phyloP scores from a whole-genome alignment of 1,140 invertebrate genomes.

The Chrysomallon squamiferum region DNA sequence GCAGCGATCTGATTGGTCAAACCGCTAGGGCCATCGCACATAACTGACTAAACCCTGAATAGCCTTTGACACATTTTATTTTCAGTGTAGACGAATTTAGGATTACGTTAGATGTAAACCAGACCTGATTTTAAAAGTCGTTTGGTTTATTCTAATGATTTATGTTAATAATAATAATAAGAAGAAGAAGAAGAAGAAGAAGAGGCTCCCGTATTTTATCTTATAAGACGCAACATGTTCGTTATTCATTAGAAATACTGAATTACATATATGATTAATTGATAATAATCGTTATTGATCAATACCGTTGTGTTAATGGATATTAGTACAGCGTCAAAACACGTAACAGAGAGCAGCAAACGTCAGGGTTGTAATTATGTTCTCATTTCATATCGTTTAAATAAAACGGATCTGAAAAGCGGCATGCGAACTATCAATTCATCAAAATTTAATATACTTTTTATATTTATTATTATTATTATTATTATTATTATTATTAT shows the following conservation, averaged over 20 bases:
- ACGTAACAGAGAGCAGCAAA: no score
- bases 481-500: background rate
- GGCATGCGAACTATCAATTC: background rate
- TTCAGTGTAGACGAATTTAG: background rate
- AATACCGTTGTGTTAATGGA: background rate
- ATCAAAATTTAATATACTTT: background rate
- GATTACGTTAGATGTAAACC: background rate
- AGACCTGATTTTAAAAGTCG: background rate
- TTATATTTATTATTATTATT: background rate
- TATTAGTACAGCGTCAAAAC: background rate
- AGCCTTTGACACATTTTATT: background rate
- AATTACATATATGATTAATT: background rate
- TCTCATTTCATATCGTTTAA: background rate
- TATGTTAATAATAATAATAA: background rate
- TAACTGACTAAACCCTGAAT: background rate
- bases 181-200: background rate
- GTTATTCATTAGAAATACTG: background rate
- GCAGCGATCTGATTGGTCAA: constrained; percentile 3
- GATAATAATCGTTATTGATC: background rate
- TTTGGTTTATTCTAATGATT: background rate
- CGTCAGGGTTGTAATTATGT: background rate
- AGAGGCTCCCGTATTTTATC: background rate
- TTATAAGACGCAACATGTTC: background rate
- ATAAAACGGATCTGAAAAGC: background rate
- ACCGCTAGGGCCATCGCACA: background rate